Evolutionary conservation across 1,140 invertebrate species (phyloP).

Genomic region (Colletes gigas): DNA sequence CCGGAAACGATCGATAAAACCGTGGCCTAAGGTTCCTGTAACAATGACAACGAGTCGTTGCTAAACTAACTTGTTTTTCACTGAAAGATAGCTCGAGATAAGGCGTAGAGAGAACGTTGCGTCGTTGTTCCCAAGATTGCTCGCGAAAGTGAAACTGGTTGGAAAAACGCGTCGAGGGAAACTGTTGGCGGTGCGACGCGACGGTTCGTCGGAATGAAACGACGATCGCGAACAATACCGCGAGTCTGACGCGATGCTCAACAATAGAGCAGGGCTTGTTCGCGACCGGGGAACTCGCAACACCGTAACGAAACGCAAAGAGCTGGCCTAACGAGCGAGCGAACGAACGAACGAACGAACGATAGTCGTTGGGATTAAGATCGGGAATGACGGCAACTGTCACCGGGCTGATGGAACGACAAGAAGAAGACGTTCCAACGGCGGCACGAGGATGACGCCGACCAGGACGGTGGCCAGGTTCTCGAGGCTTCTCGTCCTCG

Average conservation of each 20-base stretch:
- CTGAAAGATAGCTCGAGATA: background rate
- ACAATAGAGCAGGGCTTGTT: constrained; percentile 13
- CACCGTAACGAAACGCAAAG: background rate
- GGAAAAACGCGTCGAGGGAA: background rate
- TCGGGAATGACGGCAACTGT: constrained; percentile 48
- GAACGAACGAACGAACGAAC: constrained; percentile 11
- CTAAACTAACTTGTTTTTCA: background rate
- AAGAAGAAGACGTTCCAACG: constrained; percentile 40
- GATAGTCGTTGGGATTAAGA: constrained; percentile 7
- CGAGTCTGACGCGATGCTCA: constrained; percentile 16
- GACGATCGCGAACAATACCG: background rate
- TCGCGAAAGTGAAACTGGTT: background rate
- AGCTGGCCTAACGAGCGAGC: constrained; percentile 12
- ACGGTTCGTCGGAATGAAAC: too few relatives aligned
- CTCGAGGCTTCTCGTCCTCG: constrained; percentile 61
- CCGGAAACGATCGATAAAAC: constrained; percentile 6
- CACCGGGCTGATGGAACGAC: constrained; percentile 42
- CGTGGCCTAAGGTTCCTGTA: too few relatives aligned
- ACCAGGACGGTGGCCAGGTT: constrained; percentile 61
- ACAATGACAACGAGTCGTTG: too few relatives aligned
- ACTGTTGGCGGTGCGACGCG: too few relatives aligned
- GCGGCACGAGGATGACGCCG: constrained; percentile 59
- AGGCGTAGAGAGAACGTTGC: too few relatives aligned
- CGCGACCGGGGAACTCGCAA: constrained; percentile 8
- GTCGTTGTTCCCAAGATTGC: too few relatives aligned